phyloP scores from a whole-genome alignment of 2,797 vertebrate species.

The Gephyroberyx darwinii region DNA sequence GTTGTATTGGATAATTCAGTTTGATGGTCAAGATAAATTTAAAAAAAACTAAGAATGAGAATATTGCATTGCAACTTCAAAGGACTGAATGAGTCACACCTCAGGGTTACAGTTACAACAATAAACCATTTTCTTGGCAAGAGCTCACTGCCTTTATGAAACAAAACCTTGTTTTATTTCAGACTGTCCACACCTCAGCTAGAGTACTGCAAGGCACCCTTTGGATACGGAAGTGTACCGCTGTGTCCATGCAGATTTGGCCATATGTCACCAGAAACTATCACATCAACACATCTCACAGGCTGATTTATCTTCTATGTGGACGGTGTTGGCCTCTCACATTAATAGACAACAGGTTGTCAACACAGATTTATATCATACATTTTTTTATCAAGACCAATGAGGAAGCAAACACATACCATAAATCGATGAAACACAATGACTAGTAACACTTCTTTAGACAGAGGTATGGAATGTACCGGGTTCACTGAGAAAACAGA shows the following conservation, averaged over 20 bases:
- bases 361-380: neutral
- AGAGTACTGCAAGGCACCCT: neutral
- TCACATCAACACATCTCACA: conserved; percentile 17
- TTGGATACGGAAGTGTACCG: conserved; percentile 18
- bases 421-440: neutral
- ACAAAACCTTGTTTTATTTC: neutral
- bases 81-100: neutral
- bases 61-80: neutral
- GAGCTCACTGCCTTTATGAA: neutral
- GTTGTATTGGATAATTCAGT: neutral
- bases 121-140: neutral
- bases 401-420: neutral
- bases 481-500: neutral
- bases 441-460: neutral
- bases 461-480: neutral
- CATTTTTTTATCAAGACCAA: neutral
- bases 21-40: neutral
- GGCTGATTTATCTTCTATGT: neutral
- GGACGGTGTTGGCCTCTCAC: neutral
- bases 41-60: neutral
- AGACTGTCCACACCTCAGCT: neutral
- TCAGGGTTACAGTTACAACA: neutral
- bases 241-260: conserved; percentile 39
- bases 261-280: conserved; percentile 36
- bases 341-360: neutral